Base-by-base conservation (phyloP, 1,140 invertebrate species). In the Drosophila azteca region DNA sequence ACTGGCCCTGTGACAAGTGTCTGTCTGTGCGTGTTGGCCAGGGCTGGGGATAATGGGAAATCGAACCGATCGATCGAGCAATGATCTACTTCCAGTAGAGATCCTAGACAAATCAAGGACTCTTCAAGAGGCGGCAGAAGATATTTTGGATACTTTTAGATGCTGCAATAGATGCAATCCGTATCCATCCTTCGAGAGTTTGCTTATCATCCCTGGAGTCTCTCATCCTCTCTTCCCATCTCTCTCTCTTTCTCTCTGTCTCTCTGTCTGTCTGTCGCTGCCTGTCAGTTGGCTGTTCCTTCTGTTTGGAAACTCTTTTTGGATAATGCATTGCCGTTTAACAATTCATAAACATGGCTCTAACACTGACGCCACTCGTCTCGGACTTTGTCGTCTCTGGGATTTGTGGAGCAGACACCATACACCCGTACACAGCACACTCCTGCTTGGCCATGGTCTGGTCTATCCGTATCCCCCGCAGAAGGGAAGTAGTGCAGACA, bases 401-500 rank as follows among this genome's bases (percentile, higher is more conserved):
- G 31, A 41, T 60, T 67, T 55, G 50, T 44, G 26, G 72, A 51
- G 50, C 58, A 48, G 66, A 60, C 71, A 60, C 54, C 55, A 48
- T 62, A 44, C 26, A 29, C 24, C 5, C 0, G 17, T 20, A 20
- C 17, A 20, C 26, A 29, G 17, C 31, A 35, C 31, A 35, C 31
- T 35, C 31, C 31, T 35, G 0, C 52, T 41, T 15, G 11, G 11
- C 35, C 17, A 20, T 20, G 17, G 17, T 15, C 7, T 31, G 20
- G 49, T 41, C 46, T 20, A 35, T 39, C 35, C 58, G 64, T 52
- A 43, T 44, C 45, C 55, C 43, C 39, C 52, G 17, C 63, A 69
- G 60, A 77, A 71, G 83, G 83, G 83, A 87, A 87, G 83, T 87
- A 87, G 83, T 87, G 76, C 83, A 87, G 83, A 83, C 83, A 85